Percentiles rank a stretch among this genome's conserved stretches.
Conservation (phyloP, 2,888 invertebrate species). For the Drosophila nr. fundita region DNA sequence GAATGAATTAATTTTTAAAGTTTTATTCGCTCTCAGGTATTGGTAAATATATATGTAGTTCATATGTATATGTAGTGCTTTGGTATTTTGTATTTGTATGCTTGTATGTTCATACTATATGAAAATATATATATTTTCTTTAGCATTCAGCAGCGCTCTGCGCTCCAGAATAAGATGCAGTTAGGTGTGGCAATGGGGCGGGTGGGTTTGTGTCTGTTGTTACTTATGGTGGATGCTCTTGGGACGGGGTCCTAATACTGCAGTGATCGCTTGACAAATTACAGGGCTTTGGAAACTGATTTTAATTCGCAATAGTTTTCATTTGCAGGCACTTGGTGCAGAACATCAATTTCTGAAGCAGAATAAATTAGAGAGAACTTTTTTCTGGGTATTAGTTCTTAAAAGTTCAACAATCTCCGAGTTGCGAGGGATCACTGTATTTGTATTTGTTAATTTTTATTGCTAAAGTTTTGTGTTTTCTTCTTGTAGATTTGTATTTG, state of each 20-base stretch:
- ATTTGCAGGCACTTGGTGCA: background rate
- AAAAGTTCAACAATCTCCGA: background rate
- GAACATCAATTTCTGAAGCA: background rate
- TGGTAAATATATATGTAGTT: slow-evolving; percentile 29
- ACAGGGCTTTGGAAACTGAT: background rate
- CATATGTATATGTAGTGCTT: slow-evolving; percentile 26
- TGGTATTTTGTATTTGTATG: slow-evolving; percentile 17
- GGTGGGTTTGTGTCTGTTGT: background rate
- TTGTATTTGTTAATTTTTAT: slow-evolving; percentile 9
- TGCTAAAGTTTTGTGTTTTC: slow-evolving; percentile 21
- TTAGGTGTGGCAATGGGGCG: background rate
- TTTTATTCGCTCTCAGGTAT: slow-evolving; percentile 41
- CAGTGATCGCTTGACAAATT: slow-evolving; percentile 7
- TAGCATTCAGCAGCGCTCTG: slow-evolving; percentile 13
- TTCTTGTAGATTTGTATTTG: slow-evolving; percentile 37
- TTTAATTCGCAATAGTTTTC: background rate
- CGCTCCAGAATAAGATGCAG: slow-evolving; percentile 18
- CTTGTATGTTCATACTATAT: slow-evolving; percentile 31
- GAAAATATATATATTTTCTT: slow-evolving; percentile 40
- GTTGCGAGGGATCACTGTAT: background rate
- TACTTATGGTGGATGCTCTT: background rate
- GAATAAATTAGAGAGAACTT: background rate
- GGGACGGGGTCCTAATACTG: slow-evolving; percentile 6
- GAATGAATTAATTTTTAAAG: slow-evolving; percentile 5
- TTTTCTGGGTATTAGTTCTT: background rate